Evolutionary conservation across 2,113 vertebrate genomes (phyloP).

Genomic region (Calonectris borealis): DNA sequence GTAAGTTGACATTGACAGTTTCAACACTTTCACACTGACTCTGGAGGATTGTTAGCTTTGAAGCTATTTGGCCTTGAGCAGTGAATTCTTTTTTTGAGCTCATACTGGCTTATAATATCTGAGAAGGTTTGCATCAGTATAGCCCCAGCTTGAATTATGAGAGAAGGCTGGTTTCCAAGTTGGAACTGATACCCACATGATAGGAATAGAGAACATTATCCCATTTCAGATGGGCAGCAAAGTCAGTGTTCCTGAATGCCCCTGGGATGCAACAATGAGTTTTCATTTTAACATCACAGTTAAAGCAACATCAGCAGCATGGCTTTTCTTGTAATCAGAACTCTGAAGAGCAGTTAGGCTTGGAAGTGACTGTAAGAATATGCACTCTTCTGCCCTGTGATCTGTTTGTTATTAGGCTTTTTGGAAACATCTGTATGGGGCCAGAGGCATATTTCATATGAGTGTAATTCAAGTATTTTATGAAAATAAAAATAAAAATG

Average conservation of each 20-base stretch:
- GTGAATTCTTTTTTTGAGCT: conserved; percentile 93
- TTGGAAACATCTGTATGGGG: conserved; percentile 60
- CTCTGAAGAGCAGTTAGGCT: conserved; percentile 46
- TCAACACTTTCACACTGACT: conserved; percentile 87
- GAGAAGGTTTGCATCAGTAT: conserved; percentile 76
- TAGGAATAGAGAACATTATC: conserved; percentile 65
- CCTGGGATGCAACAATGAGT: conserved; percentile 51
- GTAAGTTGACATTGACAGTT: conserved; percentile 95
- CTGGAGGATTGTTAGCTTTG: conserved; percentile 94
- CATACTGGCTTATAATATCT: conserved; percentile 89
- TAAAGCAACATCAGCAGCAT: conserved; percentile 7
- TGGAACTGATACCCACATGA: conserved; percentile 71
- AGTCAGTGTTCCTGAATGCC: conserved; percentile 61
- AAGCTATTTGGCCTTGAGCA: conserved; percentile 97
- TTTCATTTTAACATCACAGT: conserved; percentile 73
- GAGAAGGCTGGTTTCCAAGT: conserved; percentile 72
- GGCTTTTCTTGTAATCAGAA: conserved; percentile 51
- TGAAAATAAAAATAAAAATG: conserved; percentile 49
- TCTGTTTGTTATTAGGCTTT: conserved; percentile 78
- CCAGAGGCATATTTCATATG: conserved; percentile 70
- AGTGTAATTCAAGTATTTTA: conserved; percentile 74
- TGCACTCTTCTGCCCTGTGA: conserved; percentile 58
- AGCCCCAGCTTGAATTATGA: conserved; percentile 76
- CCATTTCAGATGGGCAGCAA: conserved; percentile 67
- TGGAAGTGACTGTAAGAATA: conserved; percentile 47